Percentiles rank a stretch among this genome's conserved stretches.
Conservation (phyloP, 64 coral and sea anemone genomes). For the Dendronephthya gigantea region DNA sequence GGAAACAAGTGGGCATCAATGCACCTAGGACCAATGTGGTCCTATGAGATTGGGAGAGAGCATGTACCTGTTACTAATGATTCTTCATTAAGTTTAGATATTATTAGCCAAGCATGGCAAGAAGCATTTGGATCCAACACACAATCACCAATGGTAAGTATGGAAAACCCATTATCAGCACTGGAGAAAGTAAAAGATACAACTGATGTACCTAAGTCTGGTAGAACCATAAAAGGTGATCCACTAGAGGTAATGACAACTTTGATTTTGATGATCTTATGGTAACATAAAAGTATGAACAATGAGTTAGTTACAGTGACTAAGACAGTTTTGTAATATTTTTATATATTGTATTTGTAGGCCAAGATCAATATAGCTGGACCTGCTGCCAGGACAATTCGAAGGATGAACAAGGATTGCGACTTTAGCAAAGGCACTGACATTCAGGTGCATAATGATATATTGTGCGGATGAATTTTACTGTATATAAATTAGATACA, state of each 20-base stretch:
- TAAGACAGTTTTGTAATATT: not conserved
- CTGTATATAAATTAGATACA: not conserved
- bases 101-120: not conserved
- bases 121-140: conserved; percentile 7
- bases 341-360: conserved; percentile 11
- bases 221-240: too few species aligned
- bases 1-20: conserved; percentile 36
- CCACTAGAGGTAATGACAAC: too few species aligned
- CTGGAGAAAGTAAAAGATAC: not conserved
- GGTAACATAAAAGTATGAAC: too few species aligned
- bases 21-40: conserved; percentile 59
- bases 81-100: conserved; percentile 16
- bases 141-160: not conserved
- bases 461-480: not conserved
- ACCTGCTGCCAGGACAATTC: conserved; percentile 11
- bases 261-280: too few species aligned
- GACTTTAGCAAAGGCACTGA: conserved; percentile 15
- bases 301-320: too few species aligned
- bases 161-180: not conserved
- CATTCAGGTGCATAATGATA: not conserved
- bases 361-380: conserved; percentile 48
- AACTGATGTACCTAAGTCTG: not conserved
- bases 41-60: conserved; percentile 3
- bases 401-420: not conserved
- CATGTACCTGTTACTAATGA: not conserved